phyloP scores from a whole-genome alignment of 2,888 invertebrate genomes.

The Rhorus exstirpatorius region DNA sequence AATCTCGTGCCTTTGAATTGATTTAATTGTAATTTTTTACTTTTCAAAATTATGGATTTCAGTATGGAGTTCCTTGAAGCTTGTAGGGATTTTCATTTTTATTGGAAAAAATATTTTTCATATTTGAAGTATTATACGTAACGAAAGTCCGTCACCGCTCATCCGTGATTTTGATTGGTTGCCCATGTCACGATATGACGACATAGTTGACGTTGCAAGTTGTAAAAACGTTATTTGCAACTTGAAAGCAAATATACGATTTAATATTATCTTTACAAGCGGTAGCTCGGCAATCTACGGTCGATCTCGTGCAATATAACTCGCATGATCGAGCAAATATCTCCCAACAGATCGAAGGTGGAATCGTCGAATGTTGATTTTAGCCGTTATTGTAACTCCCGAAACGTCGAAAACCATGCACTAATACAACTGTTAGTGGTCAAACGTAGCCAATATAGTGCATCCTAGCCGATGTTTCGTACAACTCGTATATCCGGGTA shows the following conservation, averaged over 20 bases:
- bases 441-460: not conserved
- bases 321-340: not conserved
- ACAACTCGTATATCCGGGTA: not conserved
- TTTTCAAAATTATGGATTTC: no score
- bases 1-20: no score
- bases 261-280: not conserved
- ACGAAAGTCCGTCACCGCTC: not conserved
- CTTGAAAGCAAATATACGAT: not conserved
- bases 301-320: not conserved
- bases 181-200: not conserved
- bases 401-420: not conserved
- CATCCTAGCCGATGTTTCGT: not conserved
- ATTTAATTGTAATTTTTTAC: no score
- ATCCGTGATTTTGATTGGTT: not conserved
- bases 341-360: not conserved
- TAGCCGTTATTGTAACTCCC: constrained; percentile 5
- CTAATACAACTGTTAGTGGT: not conserved
- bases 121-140: not conserved
- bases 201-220: not conserved
- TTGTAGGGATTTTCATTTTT: not conserved
- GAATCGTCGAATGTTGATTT: not conserved
- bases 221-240: not conserved
- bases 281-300: not conserved
- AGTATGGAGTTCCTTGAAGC: not conserved
- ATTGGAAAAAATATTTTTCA: not conserved